phyloP scores from a whole-genome alignment of 2,797 vertebrate species.

The Naso thynnoides region DNA sequence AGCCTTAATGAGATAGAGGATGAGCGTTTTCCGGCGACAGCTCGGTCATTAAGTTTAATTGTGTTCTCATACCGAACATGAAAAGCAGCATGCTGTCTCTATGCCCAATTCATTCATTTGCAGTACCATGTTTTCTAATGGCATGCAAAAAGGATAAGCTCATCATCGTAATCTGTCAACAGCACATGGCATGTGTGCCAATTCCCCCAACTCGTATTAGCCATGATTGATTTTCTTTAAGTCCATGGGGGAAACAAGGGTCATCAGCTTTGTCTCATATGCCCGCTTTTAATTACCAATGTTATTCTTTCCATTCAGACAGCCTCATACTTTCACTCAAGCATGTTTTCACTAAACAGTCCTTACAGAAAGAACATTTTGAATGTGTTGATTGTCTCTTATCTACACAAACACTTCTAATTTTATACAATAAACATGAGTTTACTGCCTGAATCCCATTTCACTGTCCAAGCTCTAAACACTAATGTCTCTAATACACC shows the following conservation, averaged over 20 bases:
- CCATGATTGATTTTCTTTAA: slow-evolving; percentile 34
- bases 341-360: slow-evolving; percentile 1
- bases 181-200: slow-evolving; percentile 41
- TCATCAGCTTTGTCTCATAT: slow-evolving; percentile 40
- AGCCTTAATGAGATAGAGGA: slow-evolving; percentile 47
- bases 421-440: neutral
- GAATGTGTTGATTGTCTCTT: slow-evolving; percentile 10
- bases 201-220: slow-evolving; percentile 34
- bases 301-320: slow-evolving; percentile 14
- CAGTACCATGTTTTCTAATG: slow-evolving; percentile 22
- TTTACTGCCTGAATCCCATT: neutral
- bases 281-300: slow-evolving; percentile 56
- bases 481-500: neutral
- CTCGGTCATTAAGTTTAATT: slow-evolving; percentile 44
- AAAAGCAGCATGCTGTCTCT: slow-evolving; percentile 5
- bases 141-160: slow-evolving; percentile 35
- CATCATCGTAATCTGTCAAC: slow-evolving; percentile 55
- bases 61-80: slow-evolving; percentile 39
- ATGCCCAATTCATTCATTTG: slow-evolving; percentile 29
- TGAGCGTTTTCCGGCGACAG: slow-evolving; percentile 24
- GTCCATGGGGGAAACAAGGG: slow-evolving; percentile 11
- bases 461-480: neutral
- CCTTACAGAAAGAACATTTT: neutral
- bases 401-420: neutral
- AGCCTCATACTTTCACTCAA: slow-evolving; percentile 4